phyloP scores from a whole-genome alignment of 2,888 invertebrate species.

The Pecten maximus region DNA sequence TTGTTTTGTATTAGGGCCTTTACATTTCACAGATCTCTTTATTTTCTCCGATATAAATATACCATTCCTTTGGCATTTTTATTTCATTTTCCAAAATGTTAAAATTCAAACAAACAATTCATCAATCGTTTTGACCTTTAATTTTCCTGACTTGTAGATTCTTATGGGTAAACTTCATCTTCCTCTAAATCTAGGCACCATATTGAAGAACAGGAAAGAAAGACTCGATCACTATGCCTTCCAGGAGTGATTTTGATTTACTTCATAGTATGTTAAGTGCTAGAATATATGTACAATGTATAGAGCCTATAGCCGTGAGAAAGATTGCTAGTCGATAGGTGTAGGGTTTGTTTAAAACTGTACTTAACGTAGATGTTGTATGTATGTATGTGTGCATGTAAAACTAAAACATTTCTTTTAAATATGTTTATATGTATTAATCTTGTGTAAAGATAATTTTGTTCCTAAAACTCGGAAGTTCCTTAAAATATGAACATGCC shows the following conservation, averaged over 20 bases:
- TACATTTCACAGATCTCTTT: neutral
- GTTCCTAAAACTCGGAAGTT: neutral
- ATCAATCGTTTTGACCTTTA: neutral
- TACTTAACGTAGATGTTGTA: neutral
- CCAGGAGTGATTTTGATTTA: neutral
- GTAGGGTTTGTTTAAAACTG: neutral
- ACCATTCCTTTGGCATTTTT: neutral
- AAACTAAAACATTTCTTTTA: neutral
- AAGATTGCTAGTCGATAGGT: too few relatives aligned
- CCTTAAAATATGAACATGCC: neutral
- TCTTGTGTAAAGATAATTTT: neutral
- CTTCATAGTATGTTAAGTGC: neutral
- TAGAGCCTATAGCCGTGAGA: neutral
- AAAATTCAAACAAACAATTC: neutral
- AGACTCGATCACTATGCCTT: neutral
- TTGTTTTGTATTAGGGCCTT: neutral
- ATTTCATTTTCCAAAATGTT: neutral
- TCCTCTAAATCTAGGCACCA: too few relatives aligned
- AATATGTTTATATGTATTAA: neutral
- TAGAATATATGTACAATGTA: neutral
- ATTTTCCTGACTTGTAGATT: too few relatives aligned
- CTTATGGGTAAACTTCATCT: too few relatives aligned
- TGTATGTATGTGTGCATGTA: neutral
- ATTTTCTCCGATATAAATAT: neutral
- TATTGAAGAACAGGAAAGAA: too few relatives aligned